Conservation (phyloP, 2,888 invertebrate genomes). For the Timema podura region DNA sequence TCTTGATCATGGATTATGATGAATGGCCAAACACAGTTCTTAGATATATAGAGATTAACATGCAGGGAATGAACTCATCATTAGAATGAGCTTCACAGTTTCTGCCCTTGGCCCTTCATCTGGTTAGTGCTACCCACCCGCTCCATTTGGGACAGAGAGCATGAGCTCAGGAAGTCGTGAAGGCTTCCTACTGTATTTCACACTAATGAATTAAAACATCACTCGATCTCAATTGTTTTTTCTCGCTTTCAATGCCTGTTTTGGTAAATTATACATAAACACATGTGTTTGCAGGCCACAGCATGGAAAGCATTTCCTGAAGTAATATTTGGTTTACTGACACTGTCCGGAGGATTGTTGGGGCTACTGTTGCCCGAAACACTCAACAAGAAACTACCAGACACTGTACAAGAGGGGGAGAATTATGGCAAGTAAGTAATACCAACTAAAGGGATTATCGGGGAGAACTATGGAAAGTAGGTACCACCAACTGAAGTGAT, state of each 20-base stretch:
- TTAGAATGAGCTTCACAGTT: too few species aligned
- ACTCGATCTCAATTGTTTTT: background rate
- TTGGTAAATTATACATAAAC: constrained; percentile 1
- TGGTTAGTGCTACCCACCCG: too few species aligned
- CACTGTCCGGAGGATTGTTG: constrained; percentile 53
- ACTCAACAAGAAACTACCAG: constrained; percentile 58
- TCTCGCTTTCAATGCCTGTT: background rate
- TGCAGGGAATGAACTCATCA: too few species aligned
- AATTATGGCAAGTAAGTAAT: constrained; percentile 54
- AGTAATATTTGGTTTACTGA: constrained; percentile 54
- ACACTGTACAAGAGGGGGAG: constrained; percentile 62
- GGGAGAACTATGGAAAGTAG: background rate
- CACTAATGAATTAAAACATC: background rate
- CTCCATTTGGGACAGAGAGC: too few species aligned
- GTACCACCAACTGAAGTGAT: too few species aligned
- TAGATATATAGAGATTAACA: too few species aligned
- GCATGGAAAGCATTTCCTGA: constrained; percentile 57
- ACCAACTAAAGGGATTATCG: background rate
- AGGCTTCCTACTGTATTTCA: too few species aligned
- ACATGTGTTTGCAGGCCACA: constrained; percentile 45
- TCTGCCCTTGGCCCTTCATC: too few species aligned
- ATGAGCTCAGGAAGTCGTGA: too few species aligned
- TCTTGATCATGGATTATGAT: too few species aligned
- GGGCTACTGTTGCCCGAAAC: constrained; percentile 63
- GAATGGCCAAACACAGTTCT: too few species aligned